Evolutionary conservation across 2,888 invertebrate genomes (phyloP), one percentile per base, ranked within the genome.

Genomic region (Andricus quercusramuli): DNA sequence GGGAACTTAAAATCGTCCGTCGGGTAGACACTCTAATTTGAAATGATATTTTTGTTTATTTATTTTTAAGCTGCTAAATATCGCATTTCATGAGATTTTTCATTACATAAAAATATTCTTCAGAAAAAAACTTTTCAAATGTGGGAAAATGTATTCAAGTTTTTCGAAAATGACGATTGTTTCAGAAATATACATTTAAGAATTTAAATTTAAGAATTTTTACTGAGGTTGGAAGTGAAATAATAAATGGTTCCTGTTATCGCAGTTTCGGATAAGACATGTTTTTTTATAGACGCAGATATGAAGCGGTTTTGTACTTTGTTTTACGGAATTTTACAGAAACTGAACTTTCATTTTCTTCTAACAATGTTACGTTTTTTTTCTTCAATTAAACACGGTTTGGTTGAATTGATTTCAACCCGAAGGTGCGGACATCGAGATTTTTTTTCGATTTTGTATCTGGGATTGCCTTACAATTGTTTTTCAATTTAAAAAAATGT

Each of bases 101-200:
- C n/a, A 56, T 56, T 9, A n/a, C 9, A 20, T 65, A 65, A 2
- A 37, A 41, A 20, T n/a, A n/a, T n/a, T 6, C n/a, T 9, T 56
- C n/a, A 3, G 3, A n/a, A 8, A 9, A 56, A 17, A n/a, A n/a
- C 9, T 15, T 25, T 62, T 22, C 3, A 25, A 25, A 62, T 62
- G 9, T n/a, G 59, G 22, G 9, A 62, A 13, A 62, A 13, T 25
- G 3, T 62, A 22, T 22, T 25, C 1, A 22, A 25, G 13, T 62
- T 13, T 5, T 62, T 62, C 3, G 15, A 68, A 68, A 67, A 67
- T 67, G 37, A 67, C 67, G 67, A 68, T 68, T 68, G 44, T 68
- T 68, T 68, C 68, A 68, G 68, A 44, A 68, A 68, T 68, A 5
- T 68, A 56, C 56, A n/a, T n/a, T 56, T n/a, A n/a, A 56, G n/a